phyloP scores from a whole-genome alignment of 2,113 vertebrate genomes.

The Stomatorhinus ivindoensis region DNA sequence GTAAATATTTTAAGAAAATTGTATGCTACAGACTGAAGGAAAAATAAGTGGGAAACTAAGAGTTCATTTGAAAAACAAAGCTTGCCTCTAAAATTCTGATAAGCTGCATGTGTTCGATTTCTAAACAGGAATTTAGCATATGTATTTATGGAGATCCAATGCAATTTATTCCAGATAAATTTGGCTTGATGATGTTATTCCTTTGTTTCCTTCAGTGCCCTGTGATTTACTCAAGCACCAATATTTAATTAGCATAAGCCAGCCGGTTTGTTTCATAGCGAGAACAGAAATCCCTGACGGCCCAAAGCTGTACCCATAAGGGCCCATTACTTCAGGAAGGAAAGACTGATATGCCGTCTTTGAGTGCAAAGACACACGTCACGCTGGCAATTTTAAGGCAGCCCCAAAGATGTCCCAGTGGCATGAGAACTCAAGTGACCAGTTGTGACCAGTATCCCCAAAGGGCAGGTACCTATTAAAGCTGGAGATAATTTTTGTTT shows the following conservation, averaged over 20 bases:
- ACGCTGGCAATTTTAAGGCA: slow-evolving; percentile 7
- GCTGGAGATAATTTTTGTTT: not conserved
- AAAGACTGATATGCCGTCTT: slow-evolving; percentile 28
- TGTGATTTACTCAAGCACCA: slow-evolving; percentile 38
- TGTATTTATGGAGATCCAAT: slow-evolving; percentile 30
- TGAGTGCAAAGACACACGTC: slow-evolving; percentile 23
- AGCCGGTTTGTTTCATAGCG: slow-evolving; percentile 30
- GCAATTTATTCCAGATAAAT: slow-evolving; percentile 36
- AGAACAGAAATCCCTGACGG: slow-evolving; percentile 32
- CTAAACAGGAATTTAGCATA: slow-evolving; percentile 19
- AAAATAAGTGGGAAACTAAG: not conserved
- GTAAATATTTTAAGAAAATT: slow-evolving; percentile 1
- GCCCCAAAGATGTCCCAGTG: not conserved
- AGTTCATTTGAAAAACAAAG: not conserved
- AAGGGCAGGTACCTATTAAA: not conserved
- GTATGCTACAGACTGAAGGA: not conserved
- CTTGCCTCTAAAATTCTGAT: slow-evolving; percentile 20
- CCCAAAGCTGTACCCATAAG: slow-evolving; percentile 34
- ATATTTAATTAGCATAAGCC: slow-evolving; percentile 46
- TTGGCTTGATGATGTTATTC: slow-evolving; percentile 24
- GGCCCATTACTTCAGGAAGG: slow-evolving; percentile 33
- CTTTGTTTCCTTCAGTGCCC: slow-evolving; percentile 22
- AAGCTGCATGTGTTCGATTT: slow-evolving; percentile 28
- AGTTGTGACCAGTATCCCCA: not conserved
- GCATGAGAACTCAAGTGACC: not conserved